phyloP scores from a whole-genome alignment of 1,140 invertebrate genomes.

The Drosophila orosa region DNA sequence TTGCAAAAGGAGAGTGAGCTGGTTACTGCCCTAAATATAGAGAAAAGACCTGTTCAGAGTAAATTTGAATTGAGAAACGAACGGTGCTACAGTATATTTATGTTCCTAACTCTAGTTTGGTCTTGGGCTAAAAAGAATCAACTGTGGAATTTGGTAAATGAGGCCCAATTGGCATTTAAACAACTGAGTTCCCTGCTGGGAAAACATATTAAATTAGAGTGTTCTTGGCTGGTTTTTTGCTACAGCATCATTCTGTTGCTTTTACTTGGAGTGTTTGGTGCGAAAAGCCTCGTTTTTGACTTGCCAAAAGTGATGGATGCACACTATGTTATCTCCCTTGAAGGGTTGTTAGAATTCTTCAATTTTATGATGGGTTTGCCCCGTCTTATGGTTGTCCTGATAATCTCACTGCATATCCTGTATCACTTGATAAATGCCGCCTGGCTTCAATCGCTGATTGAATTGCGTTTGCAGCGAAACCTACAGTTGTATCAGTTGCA shows the following conservation, averaged over 20 bases:
- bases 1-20: constrained; percentile 2
- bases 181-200: constrained; percentile 14
- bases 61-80: neutral
- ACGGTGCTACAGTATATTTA: neutral
- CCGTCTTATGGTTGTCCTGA: constrained; percentile 5
- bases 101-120: constrained; percentile 8
- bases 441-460: constrained; percentile 33
- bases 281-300: constrained; percentile 10
- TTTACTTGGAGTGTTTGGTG: constrained; percentile 5
- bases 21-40: constrained; percentile 13
- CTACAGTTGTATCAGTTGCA: constrained; percentile 11
- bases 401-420: constrained; percentile 28
- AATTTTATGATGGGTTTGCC: constrained; percentile 23
- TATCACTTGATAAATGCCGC: constrained; percentile 44
- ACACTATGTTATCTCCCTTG: accelerated
- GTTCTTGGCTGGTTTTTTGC: constrained; percentile 2
- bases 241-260: constrained; percentile 21
- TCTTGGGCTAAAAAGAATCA: neutral
- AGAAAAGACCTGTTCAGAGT: neutral
- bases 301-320: constrained; percentile 5
- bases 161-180: constrained; percentile 28
- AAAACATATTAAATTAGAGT: constrained; percentile 22
- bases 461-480: constrained; percentile 14
- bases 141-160: constrained; percentile 34
- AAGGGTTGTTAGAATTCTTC: accelerated